Evolutionary conservation across 2,113 vertebrate genomes (phyloP).

Genomic region (Athene noctua): DNA sequence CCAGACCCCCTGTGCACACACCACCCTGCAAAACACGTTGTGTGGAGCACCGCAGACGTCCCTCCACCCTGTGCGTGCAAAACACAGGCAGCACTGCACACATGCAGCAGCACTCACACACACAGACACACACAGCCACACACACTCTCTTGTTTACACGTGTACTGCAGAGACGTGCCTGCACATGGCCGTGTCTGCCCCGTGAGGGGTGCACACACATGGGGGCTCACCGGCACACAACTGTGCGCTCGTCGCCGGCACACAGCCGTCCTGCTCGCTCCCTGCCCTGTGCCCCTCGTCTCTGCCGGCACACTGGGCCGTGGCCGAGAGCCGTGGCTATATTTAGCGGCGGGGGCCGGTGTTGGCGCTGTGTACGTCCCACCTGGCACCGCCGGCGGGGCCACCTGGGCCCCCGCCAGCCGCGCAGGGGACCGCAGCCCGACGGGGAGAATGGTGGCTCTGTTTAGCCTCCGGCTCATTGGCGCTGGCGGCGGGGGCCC

Average conservation of each 20-base stretch:
- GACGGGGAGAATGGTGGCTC: not conserved
- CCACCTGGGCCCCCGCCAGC: not conserved
- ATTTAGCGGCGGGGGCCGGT: not conserved
- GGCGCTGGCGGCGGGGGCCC: not conserved
- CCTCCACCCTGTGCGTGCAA: not conserved
- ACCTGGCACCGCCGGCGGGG: not conserved
- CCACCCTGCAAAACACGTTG: not conserved
- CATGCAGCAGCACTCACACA: fast-evolving
- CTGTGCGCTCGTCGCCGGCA: not conserved
- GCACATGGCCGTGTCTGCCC: not conserved
- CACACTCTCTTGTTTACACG: not conserved
- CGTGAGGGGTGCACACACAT: fast-evolving
- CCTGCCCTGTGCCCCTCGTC: not conserved
- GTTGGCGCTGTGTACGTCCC: not conserved
- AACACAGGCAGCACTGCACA: fast-evolving
- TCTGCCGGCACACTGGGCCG: not conserved
- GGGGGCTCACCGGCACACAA: not conserved
- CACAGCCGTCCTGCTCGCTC: not conserved
- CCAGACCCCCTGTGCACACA: not conserved
- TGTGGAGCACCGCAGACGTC: not conserved
- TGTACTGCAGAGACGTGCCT: fast-evolving
- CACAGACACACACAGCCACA: fast-evolving
- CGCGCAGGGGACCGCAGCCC: not conserved
- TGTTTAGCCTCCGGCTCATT: not conserved
- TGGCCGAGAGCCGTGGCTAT: not conserved